Evolutionary conservation across 2,797 vertebrate genomes (phyloP), one percentile per base, ranked within the genome.

Genomic region (Enteromius radiatus): DNA sequence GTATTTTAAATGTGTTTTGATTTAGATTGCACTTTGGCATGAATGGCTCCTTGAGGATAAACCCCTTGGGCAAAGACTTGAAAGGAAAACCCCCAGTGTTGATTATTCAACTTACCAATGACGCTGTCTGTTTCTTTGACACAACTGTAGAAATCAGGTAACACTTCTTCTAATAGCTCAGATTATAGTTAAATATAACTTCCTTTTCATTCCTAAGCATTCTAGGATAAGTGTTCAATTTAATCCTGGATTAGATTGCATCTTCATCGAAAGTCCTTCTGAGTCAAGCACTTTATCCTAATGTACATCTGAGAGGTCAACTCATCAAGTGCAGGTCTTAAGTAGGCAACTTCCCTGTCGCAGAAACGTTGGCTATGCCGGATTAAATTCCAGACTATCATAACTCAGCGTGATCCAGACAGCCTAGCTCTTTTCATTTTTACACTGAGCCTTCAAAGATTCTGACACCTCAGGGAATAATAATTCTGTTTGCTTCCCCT

Each of bases 11-110:
- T 80, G 17, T 23, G 17, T 43, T 45, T 82, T 56, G 59, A 47
- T 43, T 76, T 56, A 99, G 98, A 92, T 90, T 99, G 91, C 97
- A 99, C 92, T 99, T 99, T 14, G 97, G 98, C 52, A 98, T 98
- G 96, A 97, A 96, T 2, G 97, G 98, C 76, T 97, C 94, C n/a
- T 87, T 99, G 91, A 52, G 82, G 73, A 94, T 99, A 91, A 98
- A 98, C 90, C 91, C 94, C 64, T 82, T 82, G 23, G 88, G 92
- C 84, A 90, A 91, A 87, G 91, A 89, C 31, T 90, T 86, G 87
- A 92, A 86, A 31, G 90, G 90, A 87, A 81, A 84, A 9, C 26
- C 73, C 43, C 91, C 95, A 0, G 76, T 84, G 83, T 87, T 99
- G 88, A 93, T 97, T 92, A 89, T 99, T 76, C 93, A 95, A 76